phyloP scores from a whole-genome alignment of 2,888 invertebrate species.

The Tiphia femorata region DNA sequence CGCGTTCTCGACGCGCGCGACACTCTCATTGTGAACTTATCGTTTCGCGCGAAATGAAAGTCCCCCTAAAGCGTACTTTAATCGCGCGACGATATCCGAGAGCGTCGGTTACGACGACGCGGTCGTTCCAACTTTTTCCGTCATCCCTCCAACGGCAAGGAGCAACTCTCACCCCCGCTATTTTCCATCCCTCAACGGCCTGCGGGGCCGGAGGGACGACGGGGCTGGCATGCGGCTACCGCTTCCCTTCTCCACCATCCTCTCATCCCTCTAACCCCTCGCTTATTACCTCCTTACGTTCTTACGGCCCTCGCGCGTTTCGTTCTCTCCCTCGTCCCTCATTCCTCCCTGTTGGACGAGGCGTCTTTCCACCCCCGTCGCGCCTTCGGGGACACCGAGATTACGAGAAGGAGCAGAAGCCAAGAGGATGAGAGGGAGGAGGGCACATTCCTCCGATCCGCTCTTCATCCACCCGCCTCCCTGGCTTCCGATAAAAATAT shows the following conservation, averaged over 20 bases:
- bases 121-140: slow-evolving; percentile 2
- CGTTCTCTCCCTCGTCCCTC: slow-evolving; percentile 1
- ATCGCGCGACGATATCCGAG: not conserved
- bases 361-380: too few relatives aligned
- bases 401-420: slow-evolving; percentile 24
- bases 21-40: not conserved
- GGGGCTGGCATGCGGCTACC: not conserved
- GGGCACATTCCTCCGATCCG: too few relatives aligned
- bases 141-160: not conserved
- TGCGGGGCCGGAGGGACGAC: not conserved
- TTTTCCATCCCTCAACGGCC: not conserved
- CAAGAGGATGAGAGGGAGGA: too few relatives aligned
- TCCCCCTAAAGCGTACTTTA: not conserved
- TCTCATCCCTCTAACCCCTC: not conserved
- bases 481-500: slow-evolving; percentile 29
- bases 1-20: not conserved
- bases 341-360: slow-evolving; percentile 2
- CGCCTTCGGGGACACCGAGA: slow-evolving; percentile 24
- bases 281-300: slow-evolving; percentile 31
- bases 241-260: not conserved
- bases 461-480: not conserved
- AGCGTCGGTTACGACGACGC: not conserved
- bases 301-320: slow-evolving; percentile 16
- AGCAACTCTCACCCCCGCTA: not conserved
- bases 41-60: slow-evolving; percentile 4